Conservation (phyloP, 2,888 invertebrate genomes). For the Pheosia gnoma region DNA sequence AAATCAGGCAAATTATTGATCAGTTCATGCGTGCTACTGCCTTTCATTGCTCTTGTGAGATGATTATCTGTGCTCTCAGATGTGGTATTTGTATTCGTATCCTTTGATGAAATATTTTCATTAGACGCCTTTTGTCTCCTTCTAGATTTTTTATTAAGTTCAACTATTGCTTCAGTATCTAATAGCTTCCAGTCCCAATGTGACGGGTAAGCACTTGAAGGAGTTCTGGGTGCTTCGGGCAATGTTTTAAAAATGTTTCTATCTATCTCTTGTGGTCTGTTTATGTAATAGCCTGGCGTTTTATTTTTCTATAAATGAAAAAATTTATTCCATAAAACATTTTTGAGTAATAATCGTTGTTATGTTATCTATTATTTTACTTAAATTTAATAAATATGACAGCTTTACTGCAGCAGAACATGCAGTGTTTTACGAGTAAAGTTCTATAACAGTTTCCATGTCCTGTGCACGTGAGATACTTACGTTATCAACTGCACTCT, state of each 20-base stretch:
- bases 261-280: slow-evolving; percentile 90
- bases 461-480: slow-evolving; percentile 50
- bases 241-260: slow-evolving; percentile 87
- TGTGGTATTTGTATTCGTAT: slow-evolving; percentile 66
- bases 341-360: too few species aligned
- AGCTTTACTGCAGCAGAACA: background rate
- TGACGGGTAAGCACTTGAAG: slow-evolving; percentile 87
- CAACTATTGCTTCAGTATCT: slow-evolving; percentile 76
- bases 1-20: slow-evolving; percentile 74
- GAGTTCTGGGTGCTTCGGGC: slow-evolving; percentile 92
- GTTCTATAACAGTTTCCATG: background rate
- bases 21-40: slow-evolving; percentile 75
- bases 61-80: slow-evolving; percentile 65
- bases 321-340: too few species aligned
- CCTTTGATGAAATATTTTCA: slow-evolving; percentile 78
- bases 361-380: too few species aligned
- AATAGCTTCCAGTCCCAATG: slow-evolving; percentile 90
- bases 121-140: slow-evolving; percentile 70
- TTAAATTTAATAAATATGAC: too few species aligned
- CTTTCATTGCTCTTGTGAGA: slow-evolving; percentile 63
- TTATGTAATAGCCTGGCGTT: slow-evolving; percentile 91
- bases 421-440: background rate
- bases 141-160: slow-evolving; percentile 70
- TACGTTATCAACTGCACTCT: slow-evolving; percentile 93
- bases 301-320: slow-evolving; percentile 88